Percentiles rank a stretch among this genome's conserved stretches.
phyloP scores from a whole-genome alignment of 2,888 invertebrate species.

The Melanophora roralis region DNA sequence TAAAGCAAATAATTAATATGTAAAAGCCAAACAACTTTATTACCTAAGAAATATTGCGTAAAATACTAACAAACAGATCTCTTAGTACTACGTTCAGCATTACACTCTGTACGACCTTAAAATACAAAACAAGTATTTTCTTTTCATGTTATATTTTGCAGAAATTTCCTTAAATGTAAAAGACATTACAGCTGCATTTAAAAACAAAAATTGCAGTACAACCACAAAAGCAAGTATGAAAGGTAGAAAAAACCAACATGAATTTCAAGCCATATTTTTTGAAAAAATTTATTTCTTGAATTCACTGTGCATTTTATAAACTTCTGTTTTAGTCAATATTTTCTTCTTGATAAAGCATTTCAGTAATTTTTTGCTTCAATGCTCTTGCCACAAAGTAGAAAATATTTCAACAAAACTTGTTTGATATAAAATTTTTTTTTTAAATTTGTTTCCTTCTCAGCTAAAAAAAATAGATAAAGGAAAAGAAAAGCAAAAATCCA shows the following conservation, averaged over 20 bases:
- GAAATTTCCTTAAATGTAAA: background rate
- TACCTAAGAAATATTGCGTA: too few relatives aligned
- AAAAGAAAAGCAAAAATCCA: background rate
- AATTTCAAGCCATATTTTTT: slow-evolving; percentile 52
- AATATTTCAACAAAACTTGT: background rate
- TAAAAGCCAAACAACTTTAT: too few relatives aligned
- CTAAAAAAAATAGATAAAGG: background rate
- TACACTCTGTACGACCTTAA: background rate
- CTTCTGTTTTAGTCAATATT: slow-evolving; percentile 29
- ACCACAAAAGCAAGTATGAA: background rate
- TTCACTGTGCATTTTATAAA: slow-evolving; percentile 48
- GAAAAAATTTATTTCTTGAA: slow-evolving; percentile 28
- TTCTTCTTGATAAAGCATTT: slow-evolving; percentile 32
- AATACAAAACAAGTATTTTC: background rate
- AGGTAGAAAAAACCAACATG: slow-evolving; percentile 43
- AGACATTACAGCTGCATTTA: background rate
- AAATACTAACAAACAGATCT: too few relatives aligned
- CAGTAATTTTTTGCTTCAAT: slow-evolving; percentile 55
- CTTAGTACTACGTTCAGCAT: background rate
- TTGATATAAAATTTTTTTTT: slow-evolving; percentile 8
- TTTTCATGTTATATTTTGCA: background rate
- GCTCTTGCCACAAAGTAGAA: slow-evolving; percentile 25
- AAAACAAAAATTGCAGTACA: slow-evolving; percentile 3
- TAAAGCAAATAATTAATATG: too few relatives aligned
- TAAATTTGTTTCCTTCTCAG: background rate